These are phyloP conservation scores for Eonycteris spelaea DNA, from an alignment of 2,113 vertebrate species.

Conservation along the genomic window DNA sequence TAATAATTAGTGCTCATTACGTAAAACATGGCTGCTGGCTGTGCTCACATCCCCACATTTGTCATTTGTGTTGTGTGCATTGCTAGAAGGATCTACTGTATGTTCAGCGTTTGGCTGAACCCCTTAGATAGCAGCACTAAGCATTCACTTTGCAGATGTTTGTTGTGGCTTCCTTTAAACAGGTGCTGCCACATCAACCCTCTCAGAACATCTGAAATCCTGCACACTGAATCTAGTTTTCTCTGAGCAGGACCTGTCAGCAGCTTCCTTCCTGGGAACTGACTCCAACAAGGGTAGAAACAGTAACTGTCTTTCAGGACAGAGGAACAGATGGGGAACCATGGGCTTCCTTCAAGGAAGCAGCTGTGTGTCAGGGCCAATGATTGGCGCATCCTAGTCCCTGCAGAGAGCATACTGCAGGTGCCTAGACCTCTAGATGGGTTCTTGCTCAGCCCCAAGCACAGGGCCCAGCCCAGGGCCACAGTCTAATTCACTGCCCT, in stretches of 20 bases:
- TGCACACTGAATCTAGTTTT: background rate
- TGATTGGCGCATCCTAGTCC: background rate
- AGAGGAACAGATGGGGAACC: background rate
- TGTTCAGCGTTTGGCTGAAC: background rate
- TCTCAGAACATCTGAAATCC: background rate
- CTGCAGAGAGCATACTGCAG: background rate
- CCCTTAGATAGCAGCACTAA: accelerated
- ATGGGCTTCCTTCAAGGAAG: background rate
- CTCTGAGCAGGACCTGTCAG: background rate
- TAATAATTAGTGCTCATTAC: background rate
- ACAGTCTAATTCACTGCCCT: background rate
- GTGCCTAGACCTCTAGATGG: accelerated
- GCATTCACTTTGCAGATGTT: background rate
- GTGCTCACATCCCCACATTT: background rate
- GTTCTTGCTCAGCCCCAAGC: background rate
- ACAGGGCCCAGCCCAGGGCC: background rate
- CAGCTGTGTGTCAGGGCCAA: background rate
- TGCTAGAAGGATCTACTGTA: too few relatives aligned
- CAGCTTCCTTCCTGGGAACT: background rate
- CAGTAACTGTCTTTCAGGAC: background rate
- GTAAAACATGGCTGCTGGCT: background rate
- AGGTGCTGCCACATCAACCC: background rate
- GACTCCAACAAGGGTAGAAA: background rate
- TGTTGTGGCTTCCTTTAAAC: background rate
- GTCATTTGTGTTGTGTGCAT: background rate